phyloP scores from a whole-genome alignment of 2,888 invertebrate species.

The Proisotoma minuta region DNA sequence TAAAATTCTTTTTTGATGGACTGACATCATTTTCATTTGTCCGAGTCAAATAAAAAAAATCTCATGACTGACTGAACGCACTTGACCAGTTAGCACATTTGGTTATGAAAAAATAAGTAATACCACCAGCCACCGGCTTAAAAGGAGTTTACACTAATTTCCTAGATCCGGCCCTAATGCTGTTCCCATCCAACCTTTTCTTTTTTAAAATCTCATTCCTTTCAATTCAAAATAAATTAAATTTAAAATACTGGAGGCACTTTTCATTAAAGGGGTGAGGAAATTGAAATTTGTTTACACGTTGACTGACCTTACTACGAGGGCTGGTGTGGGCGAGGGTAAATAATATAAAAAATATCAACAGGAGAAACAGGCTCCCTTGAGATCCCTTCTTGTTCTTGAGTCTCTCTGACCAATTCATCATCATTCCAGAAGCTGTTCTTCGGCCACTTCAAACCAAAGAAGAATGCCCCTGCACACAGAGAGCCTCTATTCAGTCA shows the following conservation, averaged over 20 bases:
- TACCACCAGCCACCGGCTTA: neutral
- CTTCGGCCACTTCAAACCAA: constrained; percentile 8
- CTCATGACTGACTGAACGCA: too few species aligned
- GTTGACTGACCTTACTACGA: constrained; percentile 31
- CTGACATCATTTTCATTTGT: too few species aligned
- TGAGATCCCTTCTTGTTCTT: constrained; percentile 33
- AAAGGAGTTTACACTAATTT: neutral
- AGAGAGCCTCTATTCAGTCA: neutral
- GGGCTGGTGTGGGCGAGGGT: constrained; percentile 37
- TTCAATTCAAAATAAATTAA: neutral
- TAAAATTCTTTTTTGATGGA: too few species aligned
- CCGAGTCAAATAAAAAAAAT: too few species aligned
- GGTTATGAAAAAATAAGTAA: constrained; percentile 4
- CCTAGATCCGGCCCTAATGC: neutral
- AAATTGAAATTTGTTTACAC: neutral
- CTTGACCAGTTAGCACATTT: neutral
- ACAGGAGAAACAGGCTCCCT: constrained; percentile 37
- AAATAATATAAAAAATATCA: constrained; percentile 32
- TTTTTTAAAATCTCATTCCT: neutral
- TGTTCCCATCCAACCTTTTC: neutral
- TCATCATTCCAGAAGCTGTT: neutral
- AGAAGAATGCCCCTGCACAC: neutral
- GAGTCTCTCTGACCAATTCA: constrained; percentile 12
- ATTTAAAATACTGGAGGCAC: constrained; percentile 1
- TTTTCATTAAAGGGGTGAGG: neutral